Percentiles rank a stretch among this genome's conserved stretches.
Evolutionary conservation across 2,888 invertebrate genomes (phyloP).

Genomic region (Lepas anatifera): DNA sequence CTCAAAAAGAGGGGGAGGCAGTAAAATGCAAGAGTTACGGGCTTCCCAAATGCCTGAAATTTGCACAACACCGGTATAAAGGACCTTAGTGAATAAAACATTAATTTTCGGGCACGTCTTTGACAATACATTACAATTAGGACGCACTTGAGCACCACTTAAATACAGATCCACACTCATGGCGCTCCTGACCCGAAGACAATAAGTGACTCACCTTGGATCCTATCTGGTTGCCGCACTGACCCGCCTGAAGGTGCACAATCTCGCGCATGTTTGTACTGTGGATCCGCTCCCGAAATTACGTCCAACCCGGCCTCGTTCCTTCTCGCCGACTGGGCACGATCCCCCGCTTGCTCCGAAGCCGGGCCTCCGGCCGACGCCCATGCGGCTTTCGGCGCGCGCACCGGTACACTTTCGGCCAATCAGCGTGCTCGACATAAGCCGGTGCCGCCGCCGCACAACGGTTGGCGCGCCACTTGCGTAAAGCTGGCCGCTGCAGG

Average conservation of each 20-base stretch:
- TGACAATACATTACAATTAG: too few species aligned
- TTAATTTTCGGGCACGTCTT: too few species aligned
- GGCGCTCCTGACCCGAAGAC: neutral
- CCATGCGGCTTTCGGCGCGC: neutral
- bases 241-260: conserved; percentile 87
- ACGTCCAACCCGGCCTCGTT: neutral
- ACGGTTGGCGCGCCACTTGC: neutral
- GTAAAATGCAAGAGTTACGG: too few species aligned
- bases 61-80: too few species aligned
- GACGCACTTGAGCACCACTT: too few species aligned
- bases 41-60: too few species aligned
- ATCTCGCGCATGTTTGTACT: conserved; percentile 80
- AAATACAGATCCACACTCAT: neutral
- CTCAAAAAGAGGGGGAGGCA: too few species aligned
- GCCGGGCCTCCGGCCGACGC: neutral
- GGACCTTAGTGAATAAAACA: too few species aligned
- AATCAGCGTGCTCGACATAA: neutral
- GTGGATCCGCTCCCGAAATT: neutral
- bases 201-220: conserved; percentile 60
- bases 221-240: conserved; percentile 93
- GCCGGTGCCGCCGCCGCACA: neutral
- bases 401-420: neutral
- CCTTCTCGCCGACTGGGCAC: neutral
- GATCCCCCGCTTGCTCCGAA: neutral
- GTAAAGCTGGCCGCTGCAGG: too few species aligned